These are phyloP conservation scores for Drosophila tristis DNA, from an alignment of 1,140 invertebrate genomes.

Conservation along the genomic window DNA sequence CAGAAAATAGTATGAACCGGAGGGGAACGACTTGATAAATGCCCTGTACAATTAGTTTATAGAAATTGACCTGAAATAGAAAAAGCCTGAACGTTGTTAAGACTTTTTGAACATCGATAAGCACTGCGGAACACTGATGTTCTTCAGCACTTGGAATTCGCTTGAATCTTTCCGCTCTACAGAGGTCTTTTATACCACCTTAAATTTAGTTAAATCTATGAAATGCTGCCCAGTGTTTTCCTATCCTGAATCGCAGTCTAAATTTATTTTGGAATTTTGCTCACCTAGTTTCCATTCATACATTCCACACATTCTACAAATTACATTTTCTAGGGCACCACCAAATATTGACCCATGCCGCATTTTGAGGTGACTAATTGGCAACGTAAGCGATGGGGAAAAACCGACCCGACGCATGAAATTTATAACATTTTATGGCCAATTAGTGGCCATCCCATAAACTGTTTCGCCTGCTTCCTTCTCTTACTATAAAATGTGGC, in stretches of 20 bases:
- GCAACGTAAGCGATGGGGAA: constrained; percentile 37
- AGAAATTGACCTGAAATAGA: too few species aligned
- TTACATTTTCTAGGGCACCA: constrained; percentile 9
- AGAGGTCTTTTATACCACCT: too few species aligned
- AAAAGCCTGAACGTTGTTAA: too few species aligned
- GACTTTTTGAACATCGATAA: too few species aligned
- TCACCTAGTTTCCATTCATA: not conserved
- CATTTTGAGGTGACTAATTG: constrained; percentile 48
- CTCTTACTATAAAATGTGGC: constrained; percentile 16
- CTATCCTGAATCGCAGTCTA: too few species aligned
- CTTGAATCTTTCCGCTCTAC: too few species aligned
- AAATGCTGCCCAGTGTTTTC: not conserved
- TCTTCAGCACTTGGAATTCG: too few species aligned
- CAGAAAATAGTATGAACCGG: not conserved
- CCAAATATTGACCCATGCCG: constrained; percentile 17
- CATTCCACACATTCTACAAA: not conserved
- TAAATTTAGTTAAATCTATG: not conserved
- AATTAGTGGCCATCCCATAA: constrained; percentile 48
- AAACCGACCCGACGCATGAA: constrained; percentile 40
- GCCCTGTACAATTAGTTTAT: not conserved
- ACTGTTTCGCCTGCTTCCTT: constrained; percentile 22
- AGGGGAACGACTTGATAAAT: not conserved
- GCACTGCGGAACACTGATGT: too few species aligned
- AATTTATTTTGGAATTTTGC: too few species aligned
- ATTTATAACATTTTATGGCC: constrained; percentile 52